Percentiles rank a stretch among this genome's conserved stretches.
Conservation (phyloP, 2,888 invertebrate genomes). For the Tetranychus truncatus region DNA sequence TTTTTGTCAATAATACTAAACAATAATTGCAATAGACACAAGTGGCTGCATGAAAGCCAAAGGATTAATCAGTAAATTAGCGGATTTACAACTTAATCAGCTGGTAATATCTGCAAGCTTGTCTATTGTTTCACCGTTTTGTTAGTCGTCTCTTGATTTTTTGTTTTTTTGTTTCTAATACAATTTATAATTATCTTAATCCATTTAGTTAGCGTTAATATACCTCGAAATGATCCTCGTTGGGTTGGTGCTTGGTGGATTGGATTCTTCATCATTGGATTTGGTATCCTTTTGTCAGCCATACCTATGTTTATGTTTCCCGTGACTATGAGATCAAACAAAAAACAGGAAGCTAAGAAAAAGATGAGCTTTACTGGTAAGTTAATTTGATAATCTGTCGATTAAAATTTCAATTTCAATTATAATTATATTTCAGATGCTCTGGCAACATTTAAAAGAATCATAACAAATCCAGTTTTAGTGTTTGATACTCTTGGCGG, state of each 20-base stretch:
- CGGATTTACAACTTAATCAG: too few relatives aligned
- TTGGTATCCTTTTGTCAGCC: slow-evolving; percentile 23
- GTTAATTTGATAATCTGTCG: neutral
- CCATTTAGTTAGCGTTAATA: slow-evolving; percentile 25
- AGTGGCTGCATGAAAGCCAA: too few relatives aligned
- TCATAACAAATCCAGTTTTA: slow-evolving; percentile 25
- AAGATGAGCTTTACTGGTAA: slow-evolving; percentile 10
- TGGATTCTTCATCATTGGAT: slow-evolving; percentile 28
- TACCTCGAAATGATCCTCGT: slow-evolving; percentile 27
- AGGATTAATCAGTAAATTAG: too few relatives aligned
- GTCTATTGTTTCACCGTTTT: too few relatives aligned
- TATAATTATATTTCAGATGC: slow-evolving; percentile 17
- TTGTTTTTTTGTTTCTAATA: neutral
- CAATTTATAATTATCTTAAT: neutral
- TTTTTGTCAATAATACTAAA: too few relatives aligned
- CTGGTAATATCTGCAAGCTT: too few relatives aligned
- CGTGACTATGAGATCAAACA: slow-evolving; percentile 18
- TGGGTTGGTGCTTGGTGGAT: slow-evolving; percentile 30
- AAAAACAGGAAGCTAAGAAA: slow-evolving; percentile 18
- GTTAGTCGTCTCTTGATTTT: too few relatives aligned
- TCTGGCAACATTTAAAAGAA: slow-evolving; percentile 21
- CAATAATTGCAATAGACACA: too few relatives aligned
- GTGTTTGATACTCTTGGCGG: slow-evolving; percentile 26
- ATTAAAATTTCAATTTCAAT: neutral
- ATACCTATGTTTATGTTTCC: slow-evolving; percentile 28